Percentiles rank a stretch among this genome's conserved stretches.
Evolutionary conservation across 2,888 invertebrate genomes (phyloP).

Genomic region (Dorcus hopei): DNA sequence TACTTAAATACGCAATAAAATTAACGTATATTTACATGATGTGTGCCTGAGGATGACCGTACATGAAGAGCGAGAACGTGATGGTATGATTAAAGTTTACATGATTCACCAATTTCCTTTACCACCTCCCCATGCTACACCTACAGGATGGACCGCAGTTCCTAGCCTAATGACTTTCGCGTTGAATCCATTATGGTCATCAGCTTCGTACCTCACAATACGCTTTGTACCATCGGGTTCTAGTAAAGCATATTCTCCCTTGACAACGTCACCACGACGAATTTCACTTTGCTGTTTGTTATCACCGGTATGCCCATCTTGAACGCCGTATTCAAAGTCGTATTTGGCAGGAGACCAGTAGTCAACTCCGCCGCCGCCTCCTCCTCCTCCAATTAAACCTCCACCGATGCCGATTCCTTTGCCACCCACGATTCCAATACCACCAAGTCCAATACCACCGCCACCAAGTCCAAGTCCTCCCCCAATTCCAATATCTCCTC

Average conservation of each 20-base stretch:
- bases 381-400: too few relatives aligned
- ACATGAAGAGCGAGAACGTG: too few relatives aligned
- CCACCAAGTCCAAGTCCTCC: not conserved
- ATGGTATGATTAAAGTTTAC: too few relatives aligned
- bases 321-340: slow-evolving; percentile 56
- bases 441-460: not conserved
- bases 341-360: slow-evolving; percentile 55
- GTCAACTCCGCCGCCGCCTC: not conserved
- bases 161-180: slow-evolving; percentile 45
- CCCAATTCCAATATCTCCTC: not conserved
- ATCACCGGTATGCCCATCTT: slow-evolving; percentile 60
- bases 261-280: slow-evolving; percentile 51
- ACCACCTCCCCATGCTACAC: not conserved
- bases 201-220: slow-evolving; percentile 57
- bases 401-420: too few relatives aligned
- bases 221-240: slow-evolving; percentile 56
- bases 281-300: slow-evolving; percentile 50
- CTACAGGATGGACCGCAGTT: slow-evolving; percentile 54
- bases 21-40: not conserved
- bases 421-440: too few relatives aligned
- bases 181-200: slow-evolving; percentile 54
- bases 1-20: not conserved
- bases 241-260: slow-evolving; percentile 46
- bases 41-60: not conserved
- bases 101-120: not conserved